These are phyloP conservation scores for Trissonchulus latispiculum DNA, from an alignment of 2,888 invertebrate genomes.

Conservation along the genomic window DNA sequence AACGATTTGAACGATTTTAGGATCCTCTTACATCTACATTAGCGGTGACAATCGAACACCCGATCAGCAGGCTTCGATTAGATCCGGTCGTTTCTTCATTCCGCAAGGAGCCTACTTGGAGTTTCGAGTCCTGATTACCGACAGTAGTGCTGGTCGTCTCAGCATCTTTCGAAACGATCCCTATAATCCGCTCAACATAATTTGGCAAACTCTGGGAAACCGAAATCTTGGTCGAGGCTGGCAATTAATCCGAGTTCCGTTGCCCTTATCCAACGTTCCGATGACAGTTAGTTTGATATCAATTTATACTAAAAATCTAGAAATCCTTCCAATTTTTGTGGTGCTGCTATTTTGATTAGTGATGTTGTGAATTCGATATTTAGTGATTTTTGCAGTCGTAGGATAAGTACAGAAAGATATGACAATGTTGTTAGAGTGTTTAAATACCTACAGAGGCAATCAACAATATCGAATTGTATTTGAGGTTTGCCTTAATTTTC, in stretches of 20 bases:
- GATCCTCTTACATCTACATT: slow-evolving; percentile 13
- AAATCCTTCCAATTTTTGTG: no score
- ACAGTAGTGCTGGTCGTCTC: slow-evolving; percentile 15
- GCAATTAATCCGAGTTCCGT: slow-evolving; percentile 9
- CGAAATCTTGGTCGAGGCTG: slow-evolving; percentile 16
- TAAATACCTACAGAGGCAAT: no score
- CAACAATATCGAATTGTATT: no score
- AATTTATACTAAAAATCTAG: no score
- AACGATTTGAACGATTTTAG: no score
- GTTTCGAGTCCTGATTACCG: slow-evolving; percentile 20
- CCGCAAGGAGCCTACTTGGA: slow-evolving; percentile 16
- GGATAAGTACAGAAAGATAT: no score
- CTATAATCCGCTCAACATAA: background rate
- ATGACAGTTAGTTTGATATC: slow-evolving; percentile 14
- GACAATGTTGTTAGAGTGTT: no score
- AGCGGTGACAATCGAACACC: slow-evolving; percentile 12
- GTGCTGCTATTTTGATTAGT: no score
- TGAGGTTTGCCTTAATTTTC: no score
- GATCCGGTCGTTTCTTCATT: slow-evolving; percentile 7
- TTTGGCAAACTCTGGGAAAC: slow-evolving; percentile 12
- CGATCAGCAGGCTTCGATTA: slow-evolving; percentile 11
- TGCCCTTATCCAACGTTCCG: slow-evolving; percentile 17
- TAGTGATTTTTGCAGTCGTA: no score
- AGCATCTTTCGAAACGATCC: slow-evolving; percentile 13
- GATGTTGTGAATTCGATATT: no score